Base-by-base conservation (phyloP, 1,140 invertebrate genomes). In the Drosophila orena region DNA sequence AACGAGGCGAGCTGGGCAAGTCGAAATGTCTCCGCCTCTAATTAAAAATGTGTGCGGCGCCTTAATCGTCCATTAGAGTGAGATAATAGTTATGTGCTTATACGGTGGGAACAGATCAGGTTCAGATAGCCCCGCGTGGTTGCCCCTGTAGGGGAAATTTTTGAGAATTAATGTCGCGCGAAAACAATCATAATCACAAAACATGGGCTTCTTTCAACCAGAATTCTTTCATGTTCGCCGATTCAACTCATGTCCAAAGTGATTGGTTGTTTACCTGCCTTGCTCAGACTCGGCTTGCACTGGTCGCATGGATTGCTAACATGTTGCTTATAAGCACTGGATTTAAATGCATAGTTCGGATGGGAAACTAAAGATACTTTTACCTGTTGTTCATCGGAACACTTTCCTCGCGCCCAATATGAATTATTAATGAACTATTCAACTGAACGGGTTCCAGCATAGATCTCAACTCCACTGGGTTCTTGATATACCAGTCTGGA, bases 1-100 rank as follows among this genome's bases (percentile, higher is more conserved):
- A 64, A 74, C 50, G 20, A 74, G 69, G 50, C 44, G 62, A 74
- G 43, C 35, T 35, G 52, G 34, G 10, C 22, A 37, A 60, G 22
- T 17, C 27, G 14, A 69, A 70, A 38, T 42, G 52, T 52, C 44
- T 30, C 59, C 66, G 42, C 50, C 65, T 40, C 50, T 56, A 70
- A 70, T 56, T 70, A 40, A 56, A 55, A 34, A 10, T 38, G 38
- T 68, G 61, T 68, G 38, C 22, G 49, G 15, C 17, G 58, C 58
- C 17, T 55, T 70, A 68, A 70, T 68, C 38, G 24, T 27, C 35
- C 24, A 69, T 69, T 69, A 35, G 24, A 30, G 22, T 69, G 30
- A 52, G 49, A 47, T 38, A 46, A 55, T 54, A 68, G 37, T 43
- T 53, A 37, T 68, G 49, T 24, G 17, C 49, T 54, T 69, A 37